Percentiles rank a stretch among this genome's conserved stretches.
phyloP scores from a whole-genome alignment of 1,140 invertebrate genomes.

The Bombyx mandarina region DNA sequence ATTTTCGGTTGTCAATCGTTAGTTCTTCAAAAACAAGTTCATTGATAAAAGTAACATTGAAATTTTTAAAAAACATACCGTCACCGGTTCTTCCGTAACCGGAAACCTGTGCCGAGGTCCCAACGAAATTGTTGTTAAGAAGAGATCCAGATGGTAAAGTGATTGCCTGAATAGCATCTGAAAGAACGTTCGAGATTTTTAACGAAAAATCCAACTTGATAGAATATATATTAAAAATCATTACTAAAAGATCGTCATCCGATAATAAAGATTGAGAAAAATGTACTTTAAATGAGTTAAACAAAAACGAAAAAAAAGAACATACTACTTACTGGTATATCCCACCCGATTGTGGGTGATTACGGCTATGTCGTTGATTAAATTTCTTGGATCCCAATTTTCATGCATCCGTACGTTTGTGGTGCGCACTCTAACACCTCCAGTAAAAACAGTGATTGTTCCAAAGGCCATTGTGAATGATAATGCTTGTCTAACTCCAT shows the following conservation, averaged over 20 bases:
- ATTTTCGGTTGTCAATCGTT: no score
- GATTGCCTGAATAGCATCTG: constrained; percentile 32
- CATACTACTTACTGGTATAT: neutral
- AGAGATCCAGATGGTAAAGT: constrained; percentile 21
- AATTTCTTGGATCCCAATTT: neutral
- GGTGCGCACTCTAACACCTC: neutral
- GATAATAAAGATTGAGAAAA: neutral
- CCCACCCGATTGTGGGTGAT: neutral
- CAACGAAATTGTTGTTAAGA: constrained; percentile 17
- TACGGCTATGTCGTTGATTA: neutral
- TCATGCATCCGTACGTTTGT: neutral
- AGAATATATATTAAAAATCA: neutral
- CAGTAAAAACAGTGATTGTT: neutral
- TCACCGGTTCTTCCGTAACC: constrained; percentile 28
- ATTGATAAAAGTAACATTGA: neutral
- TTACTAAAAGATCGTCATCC: neutral
- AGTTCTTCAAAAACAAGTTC: no score
- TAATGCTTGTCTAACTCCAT: neutral
- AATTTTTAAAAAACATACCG: constrained; percentile 9
- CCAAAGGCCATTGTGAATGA: neutral
- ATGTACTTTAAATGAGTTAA: neutral
- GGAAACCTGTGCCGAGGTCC: constrained; percentile 20
- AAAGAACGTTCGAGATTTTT: neutral
- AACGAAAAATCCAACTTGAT: neutral
- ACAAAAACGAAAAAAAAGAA: constrained; percentile 5